Base-by-base conservation (phyloP, 2,888 invertebrate genomes). In the Ligdia adustata region DNA sequence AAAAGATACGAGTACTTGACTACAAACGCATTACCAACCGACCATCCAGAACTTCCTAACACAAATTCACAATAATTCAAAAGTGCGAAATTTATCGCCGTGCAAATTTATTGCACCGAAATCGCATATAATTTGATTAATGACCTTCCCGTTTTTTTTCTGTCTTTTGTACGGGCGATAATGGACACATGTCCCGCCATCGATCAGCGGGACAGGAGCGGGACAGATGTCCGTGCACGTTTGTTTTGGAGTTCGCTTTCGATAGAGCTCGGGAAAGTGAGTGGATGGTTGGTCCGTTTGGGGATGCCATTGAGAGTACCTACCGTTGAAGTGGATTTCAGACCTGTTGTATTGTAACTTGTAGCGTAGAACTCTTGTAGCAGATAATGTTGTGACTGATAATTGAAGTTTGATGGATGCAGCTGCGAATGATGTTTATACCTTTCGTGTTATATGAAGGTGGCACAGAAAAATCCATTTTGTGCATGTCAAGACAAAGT, bases 101-200 rank as follows among this genome's bases (percentile, higher is more conserved):
- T 61, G 59, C 62, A 67, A 68, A 69, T 67, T 67, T 73, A 72
- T 69, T 72, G 67, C 66, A 57, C 64, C 61, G 57, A 70, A 73
- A 77, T 75, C 69, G 77, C 77, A 73, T 68, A 62, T 78, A 77
- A 80, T 79, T 83, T 87, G 84, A 87, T 85, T 81, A 85, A 86
- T 83, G 81, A 75, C 69, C 45, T 73, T 75, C 75, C 54, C 62
- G 64, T 69, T 74, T 75, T 78, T 78, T 74, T 61, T 53, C 27
- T 53, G 52, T 60, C 55, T 60, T 59, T 62, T 62, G 58, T 57
- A 62, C 56, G 64, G 68, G 66, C 75, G 73, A 76, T 82, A 82
- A 85, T 84, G 85, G 87, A 86, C 89, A 88, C 79, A 82, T 88
- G 88, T 85, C 84, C 75, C 73, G 75, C 68, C 78, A 86, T 88